phyloP scores from a whole-genome alignment of 1,140 invertebrate species.

The Scaptomyza graminum region DNA sequence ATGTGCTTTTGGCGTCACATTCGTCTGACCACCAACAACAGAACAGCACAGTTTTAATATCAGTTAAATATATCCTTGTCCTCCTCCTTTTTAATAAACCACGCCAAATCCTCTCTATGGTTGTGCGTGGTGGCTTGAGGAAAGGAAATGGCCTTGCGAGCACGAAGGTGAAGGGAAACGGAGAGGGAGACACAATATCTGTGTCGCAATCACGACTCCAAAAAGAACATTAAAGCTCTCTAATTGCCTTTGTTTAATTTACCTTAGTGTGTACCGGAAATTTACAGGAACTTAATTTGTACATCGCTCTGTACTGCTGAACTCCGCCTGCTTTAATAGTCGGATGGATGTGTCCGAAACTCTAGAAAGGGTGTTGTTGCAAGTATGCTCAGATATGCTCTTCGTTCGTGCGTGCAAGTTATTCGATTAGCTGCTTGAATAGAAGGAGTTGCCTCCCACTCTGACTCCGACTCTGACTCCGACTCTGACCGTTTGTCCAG shows the following conservation, averaged over 20 bases:
- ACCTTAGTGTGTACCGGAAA: slow-evolving; percentile 73
- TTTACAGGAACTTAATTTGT: slow-evolving; percentile 81
- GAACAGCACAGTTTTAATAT: too few relatives aligned
- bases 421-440: slow-evolving; percentile 63
- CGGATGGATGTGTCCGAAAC: not conserved
- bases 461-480: not conserved
- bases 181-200: slow-evolving; percentile 21
- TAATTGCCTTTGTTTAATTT: slow-evolving; percentile 81
- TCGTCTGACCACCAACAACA: too few relatives aligned
- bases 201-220: slow-evolving; percentile 49
- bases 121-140: not conserved
- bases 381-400: slow-evolving; percentile 1
- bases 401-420: slow-evolving; percentile 64
- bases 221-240: slow-evolving; percentile 58
- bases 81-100: too few relatives aligned
- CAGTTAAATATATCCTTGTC: too few relatives aligned
- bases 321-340: slow-evolving; percentile 19
- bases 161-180: not conserved
- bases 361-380: slow-evolving; percentile 32
- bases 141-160: too few relatives aligned
- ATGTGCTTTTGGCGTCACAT: too few relatives aligned
- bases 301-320: too few relatives aligned
- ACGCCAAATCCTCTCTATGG: not conserved
- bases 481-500: not conserved
- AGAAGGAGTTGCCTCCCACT: slow-evolving; percentile 28